These are phyloP conservation scores for Busseola fusca DNA, from an alignment of 2,888 invertebrate species.

Conservation along the genomic window DNA sequence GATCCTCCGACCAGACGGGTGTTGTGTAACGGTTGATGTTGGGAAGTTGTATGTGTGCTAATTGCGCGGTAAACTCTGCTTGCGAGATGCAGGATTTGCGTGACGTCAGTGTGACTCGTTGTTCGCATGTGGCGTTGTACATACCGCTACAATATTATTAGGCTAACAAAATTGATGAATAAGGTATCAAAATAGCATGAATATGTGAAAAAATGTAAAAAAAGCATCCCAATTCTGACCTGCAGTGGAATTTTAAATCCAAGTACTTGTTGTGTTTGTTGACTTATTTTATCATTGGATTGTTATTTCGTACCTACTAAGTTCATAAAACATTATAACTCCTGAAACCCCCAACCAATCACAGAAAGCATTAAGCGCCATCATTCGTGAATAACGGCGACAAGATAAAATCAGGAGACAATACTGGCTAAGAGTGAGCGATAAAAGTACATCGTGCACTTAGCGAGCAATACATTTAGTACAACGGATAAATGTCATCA, in stretches of 20 bases:
- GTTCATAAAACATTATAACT: constrained; percentile 15
- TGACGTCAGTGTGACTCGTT: no score
- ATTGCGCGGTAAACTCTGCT: no score
- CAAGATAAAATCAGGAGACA: constrained; percentile 60
- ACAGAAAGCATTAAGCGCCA: constrained; percentile 37
- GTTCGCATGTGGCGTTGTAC: no score
- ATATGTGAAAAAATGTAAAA: no score
- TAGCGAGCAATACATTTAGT: constrained; percentile 58
- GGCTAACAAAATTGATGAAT: background rate
- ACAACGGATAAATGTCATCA: constrained; percentile 61
- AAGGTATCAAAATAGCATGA: background rate
- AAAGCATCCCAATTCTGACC: background rate
- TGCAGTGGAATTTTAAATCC: background rate
- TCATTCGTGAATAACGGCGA: constrained; percentile 49
- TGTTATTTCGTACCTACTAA: no score
- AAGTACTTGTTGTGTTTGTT: no score
- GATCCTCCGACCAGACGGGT: no score
- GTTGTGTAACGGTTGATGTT: no score
- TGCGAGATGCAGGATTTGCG: no score
- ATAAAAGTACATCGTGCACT: constrained; percentile 53
- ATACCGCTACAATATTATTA: no score
- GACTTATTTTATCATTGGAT: no score
- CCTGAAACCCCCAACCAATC: constrained; percentile 12
- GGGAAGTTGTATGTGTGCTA: no score
- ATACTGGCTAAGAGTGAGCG: constrained; percentile 50